Evolutionary conservation across 2,888 invertebrate species (phyloP), one percentile per base, ranked within the genome.

Genomic region (Callinectes sapidus): DNA sequence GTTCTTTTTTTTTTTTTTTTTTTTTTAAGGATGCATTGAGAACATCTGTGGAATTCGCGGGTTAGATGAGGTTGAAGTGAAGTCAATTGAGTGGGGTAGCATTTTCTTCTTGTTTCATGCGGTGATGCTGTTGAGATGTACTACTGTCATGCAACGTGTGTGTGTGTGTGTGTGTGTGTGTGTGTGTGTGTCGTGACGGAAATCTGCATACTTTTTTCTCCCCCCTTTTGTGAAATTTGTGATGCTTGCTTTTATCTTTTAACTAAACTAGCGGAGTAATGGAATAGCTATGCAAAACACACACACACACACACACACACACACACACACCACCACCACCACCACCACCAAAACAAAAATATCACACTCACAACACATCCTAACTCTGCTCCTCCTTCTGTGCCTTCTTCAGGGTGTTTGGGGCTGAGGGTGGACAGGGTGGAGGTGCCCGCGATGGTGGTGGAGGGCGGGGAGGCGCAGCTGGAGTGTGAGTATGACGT

Each of bases 401-500:
- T 16, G 14, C 81, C 81, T 81, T 18, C 81, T 13, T 35, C 81
- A 81, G 81, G 81, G 81, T 81, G 81, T 10, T n/a, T 32, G 81
- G 81, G 81, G 81, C 35, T 81, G 81, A 81, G 81, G 81, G 81
- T 81, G 81, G 32, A 32, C 35, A 32, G 81, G 35, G 93, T 94
- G n/a, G 81, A 42, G 39, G 94, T 94, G 28, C 94, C 94, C 8
- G 77, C 93, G 28, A 92, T 92, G 85, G 89, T 93, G 89, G 92
- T 93, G 86, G 87, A 92, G n/a, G 94, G 94, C 39, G 87, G 90
- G 89, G 81, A 90, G 39, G 94, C 93, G 61, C 87, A 94, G 81
- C 92, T 94, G 55, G 91, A 93, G 87, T 94, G 94, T 32, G 85
- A 94, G 90, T 94, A 93, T 86, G 94, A 94, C 88, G 71, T 92